phyloP scores from a whole-genome alignment of 1,140 invertebrate species.

The Scaptomyza graminum region DNA sequence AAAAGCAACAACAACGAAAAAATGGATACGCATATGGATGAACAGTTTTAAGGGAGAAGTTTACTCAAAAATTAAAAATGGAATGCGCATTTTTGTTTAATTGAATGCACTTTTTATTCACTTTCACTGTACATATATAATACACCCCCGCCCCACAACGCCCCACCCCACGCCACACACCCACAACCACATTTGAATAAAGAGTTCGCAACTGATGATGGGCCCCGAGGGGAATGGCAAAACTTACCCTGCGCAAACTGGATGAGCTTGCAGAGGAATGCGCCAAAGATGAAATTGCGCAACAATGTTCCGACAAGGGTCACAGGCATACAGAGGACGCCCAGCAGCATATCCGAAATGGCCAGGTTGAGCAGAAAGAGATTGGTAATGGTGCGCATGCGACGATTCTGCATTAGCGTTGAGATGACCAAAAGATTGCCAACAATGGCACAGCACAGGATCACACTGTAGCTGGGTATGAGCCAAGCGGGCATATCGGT shows the following conservation, averaged over 20 bases:
- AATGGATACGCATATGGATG: too few relatives aligned
- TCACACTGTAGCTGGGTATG: slow-evolving; percentile 90
- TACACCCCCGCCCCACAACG: too few relatives aligned
- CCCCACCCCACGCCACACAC: too few relatives aligned
- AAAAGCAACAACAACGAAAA: too few relatives aligned
- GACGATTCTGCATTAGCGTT: slow-evolving; percentile 91
- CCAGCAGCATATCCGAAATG: slow-evolving; percentile 91
- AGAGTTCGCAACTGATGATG: background rate
- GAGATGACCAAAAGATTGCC: slow-evolving; percentile 93
- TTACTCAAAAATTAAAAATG: too few relatives aligned
- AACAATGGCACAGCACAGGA: slow-evolving; percentile 91
- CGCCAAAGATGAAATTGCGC: slow-evolving; percentile 93
- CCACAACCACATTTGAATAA: too few relatives aligned
- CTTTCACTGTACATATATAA: too few relatives aligned
- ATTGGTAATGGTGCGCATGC: slow-evolving; percentile 95
- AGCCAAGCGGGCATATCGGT: slow-evolving; percentile 76
- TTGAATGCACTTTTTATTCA: too few relatives aligned
- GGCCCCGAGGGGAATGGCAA: background rate
- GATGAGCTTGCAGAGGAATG: slow-evolving; percentile 92
- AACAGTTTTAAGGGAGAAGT: too few relatives aligned
- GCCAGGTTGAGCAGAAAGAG: slow-evolving; percentile 94
- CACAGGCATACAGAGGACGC: slow-evolving; percentile 94
- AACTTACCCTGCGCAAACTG: slow-evolving; percentile 93
- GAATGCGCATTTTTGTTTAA: too few relatives aligned
- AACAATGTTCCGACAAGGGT: slow-evolving; percentile 92